Percentiles rank a stretch among this genome's conserved stretches.
These are phyloP conservation scores for Pseudachorutes palmiensis DNA, from an alignment of 1,140 invertebrate genomes.

Conservation along the genomic window DNA sequence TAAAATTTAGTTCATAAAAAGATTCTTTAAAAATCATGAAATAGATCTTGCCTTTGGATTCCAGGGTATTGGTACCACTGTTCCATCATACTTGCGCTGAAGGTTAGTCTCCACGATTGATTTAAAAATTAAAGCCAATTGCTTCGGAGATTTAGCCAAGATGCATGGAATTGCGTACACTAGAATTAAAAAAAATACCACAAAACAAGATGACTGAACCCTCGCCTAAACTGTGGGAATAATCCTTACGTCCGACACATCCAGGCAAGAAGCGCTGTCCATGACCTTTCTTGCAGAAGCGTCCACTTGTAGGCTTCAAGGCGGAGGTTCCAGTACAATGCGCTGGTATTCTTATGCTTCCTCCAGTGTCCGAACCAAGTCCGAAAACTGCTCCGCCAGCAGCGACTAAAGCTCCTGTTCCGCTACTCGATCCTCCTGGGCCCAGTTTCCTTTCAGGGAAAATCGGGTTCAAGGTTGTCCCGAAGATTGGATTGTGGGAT, in stretches of 20 bases:
- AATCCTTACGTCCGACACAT: conserved; percentile 14
- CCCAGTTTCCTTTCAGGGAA: conserved; percentile 36
- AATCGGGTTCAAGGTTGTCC: conserved; percentile 43
- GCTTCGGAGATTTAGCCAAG: conserved; percentile 9
- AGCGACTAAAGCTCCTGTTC: conserved; percentile 45
- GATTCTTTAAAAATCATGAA: background rate
- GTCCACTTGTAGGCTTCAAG: conserved; percentile 42
- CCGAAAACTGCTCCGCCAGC: conserved; percentile 21
- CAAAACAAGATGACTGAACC: conserved; percentile 1
- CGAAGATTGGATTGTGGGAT: conserved; percentile 48
- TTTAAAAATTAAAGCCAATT: conserved; percentile 19
- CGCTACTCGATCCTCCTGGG: conserved; percentile 45
- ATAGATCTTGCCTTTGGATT: conserved; percentile 20
- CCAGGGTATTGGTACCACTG: conserved; percentile 30
- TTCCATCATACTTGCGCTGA: conserved; percentile 22
- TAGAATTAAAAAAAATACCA: background rate
- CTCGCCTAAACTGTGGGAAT: background rate
- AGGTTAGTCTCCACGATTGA: background rate
- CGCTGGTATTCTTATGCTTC: conserved; percentile 53
- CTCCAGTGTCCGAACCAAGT: conserved; percentile 48
- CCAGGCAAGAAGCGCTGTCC: background rate
- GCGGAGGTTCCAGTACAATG: conserved; percentile 54
- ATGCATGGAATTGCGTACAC: conserved; percentile 15
- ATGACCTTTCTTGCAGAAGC: conserved; percentile 24
- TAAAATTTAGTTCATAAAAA: too few relatives aligned